Conservation (phyloP, 2,888 invertebrate species). For the Epinotia demarniana region DNA sequence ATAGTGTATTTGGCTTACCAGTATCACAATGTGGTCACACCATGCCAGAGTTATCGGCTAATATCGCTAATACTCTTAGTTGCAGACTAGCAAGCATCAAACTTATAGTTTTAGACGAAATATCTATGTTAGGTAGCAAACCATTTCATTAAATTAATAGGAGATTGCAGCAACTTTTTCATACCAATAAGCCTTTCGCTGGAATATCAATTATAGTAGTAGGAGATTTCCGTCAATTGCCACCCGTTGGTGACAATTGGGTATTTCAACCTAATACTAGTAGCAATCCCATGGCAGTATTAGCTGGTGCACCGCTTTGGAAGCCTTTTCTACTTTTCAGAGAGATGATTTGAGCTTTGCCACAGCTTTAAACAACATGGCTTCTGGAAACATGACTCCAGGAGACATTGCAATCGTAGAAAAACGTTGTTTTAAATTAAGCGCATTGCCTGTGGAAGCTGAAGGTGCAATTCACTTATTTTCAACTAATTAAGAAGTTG, state of each 20-base stretch:
- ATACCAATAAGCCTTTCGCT: slow-evolving; percentile 33
- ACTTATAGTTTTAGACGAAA: slow-evolving; percentile 8
- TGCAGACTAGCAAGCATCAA: background rate
- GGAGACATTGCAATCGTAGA: too few species aligned
- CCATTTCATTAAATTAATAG: slow-evolving; percentile 28
- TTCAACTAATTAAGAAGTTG: too few species aligned
- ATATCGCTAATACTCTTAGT: slow-evolving; percentile 25
- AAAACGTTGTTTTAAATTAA: too few species aligned
- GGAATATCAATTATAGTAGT: slow-evolving; percentile 17
- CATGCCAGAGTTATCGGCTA: slow-evolving; percentile 29
- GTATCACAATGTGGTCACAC: slow-evolving; percentile 28
- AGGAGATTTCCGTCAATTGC: slow-evolving; percentile 36
- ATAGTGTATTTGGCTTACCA: slow-evolving; percentile 49
- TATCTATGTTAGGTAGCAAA: slow-evolving; percentile 7
- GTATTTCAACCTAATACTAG: too few species aligned
- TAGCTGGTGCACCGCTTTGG: background rate
- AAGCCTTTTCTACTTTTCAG: too few species aligned
- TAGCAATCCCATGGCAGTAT: background rate
- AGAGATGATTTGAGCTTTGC: too few species aligned
- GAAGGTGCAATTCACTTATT: too few species aligned
- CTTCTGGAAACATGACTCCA: too few species aligned
- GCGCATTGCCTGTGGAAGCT: too few species aligned
- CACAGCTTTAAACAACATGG: too few species aligned
- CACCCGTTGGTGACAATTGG: slow-evolving; percentile 44
- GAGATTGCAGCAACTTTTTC: slow-evolving; percentile 39